phyloP scores from a whole-genome alignment of 2,113 vertebrate species.

The Desmodus rotundus region DNA sequence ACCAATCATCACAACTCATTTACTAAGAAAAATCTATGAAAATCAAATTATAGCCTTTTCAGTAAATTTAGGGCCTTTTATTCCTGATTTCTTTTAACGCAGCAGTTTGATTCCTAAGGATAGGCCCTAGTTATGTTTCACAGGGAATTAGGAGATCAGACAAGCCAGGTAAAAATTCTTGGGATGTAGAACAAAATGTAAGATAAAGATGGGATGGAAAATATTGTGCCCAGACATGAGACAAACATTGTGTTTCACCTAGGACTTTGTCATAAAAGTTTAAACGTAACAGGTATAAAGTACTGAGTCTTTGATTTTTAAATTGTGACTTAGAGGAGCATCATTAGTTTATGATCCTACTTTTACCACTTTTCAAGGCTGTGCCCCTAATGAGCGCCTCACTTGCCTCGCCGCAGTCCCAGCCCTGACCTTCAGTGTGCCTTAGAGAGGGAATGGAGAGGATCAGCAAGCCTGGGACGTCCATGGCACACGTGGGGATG shows the following conservation, averaged over 20 bases:
- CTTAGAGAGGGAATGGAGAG: not conserved
- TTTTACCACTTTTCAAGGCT: not conserved
- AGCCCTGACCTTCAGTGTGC: not conserved
- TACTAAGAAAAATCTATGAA: constrained; percentile 12
- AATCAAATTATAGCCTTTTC: not conserved
- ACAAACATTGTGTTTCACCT: not conserved
- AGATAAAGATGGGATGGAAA: not conserved
- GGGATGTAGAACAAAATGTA: not conserved
- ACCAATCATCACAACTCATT: not conserved
- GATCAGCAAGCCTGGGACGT: not conserved
- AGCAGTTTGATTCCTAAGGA: not conserved
- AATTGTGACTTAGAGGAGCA: not conserved
- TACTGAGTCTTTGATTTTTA: not conserved
- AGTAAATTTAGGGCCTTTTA: not conserved
- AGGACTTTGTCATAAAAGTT: not conserved
- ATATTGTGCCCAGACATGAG: not conserved
- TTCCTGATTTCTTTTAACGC: not conserved
- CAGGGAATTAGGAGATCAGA: not conserved
- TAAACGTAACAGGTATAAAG: not conserved
- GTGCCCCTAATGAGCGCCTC: not conserved
- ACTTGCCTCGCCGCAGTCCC: not conserved
- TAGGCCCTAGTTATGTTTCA: not conserved
- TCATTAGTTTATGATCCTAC: not conserved
- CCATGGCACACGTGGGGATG: not conserved
- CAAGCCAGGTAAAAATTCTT: not conserved